These are phyloP conservation scores for Pollenia amentaria DNA, from an alignment of 2,888 invertebrate genomes.

Conservation along the genomic window DNA sequence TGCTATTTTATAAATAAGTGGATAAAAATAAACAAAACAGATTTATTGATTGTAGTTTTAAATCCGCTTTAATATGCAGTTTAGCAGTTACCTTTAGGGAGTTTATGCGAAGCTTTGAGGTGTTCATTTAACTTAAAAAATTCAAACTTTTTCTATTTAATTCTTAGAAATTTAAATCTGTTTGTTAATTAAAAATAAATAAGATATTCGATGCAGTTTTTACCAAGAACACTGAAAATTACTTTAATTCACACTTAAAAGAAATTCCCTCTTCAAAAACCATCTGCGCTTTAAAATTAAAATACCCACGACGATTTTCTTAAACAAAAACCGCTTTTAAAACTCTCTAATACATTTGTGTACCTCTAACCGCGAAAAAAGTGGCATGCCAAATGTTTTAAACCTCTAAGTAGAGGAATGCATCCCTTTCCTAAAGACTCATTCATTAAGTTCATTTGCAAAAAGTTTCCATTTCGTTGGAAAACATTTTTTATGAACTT, in stretches of 20 bases:
- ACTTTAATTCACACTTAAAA: background rate
- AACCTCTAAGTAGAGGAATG: background rate
- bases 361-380: background rate
- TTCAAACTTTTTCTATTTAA: too few species aligned
- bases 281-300: slow-evolving; percentile 19
- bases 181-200: too few species aligned
- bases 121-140: too few species aligned
- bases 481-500: slow-evolving; percentile 10
- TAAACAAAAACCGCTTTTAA: slow-evolving; percentile 22
- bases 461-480: slow-evolving; percentile 31
- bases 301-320: slow-evolving; percentile 26
- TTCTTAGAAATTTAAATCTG: too few species aligned
- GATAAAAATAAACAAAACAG: too few species aligned
- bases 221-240: too few species aligned
- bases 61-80: too few species aligned
- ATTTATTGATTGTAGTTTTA: too few species aligned
- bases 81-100: too few species aligned
- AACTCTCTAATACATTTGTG: background rate
- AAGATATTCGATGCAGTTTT: too few species aligned
- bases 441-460: slow-evolving; percentile 49
- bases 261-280: background rate
- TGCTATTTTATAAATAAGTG: too few species aligned
- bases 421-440: slow-evolving; percentile 7
- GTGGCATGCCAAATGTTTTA: slow-evolving; percentile 24
- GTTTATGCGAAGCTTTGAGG: too few species aligned